Evolutionary conservation across 2,113 vertebrate genomes (phyloP), one percentile per base, ranked within the genome.

Genomic region (Cyanoramphus novaezelandiae): DNA sequence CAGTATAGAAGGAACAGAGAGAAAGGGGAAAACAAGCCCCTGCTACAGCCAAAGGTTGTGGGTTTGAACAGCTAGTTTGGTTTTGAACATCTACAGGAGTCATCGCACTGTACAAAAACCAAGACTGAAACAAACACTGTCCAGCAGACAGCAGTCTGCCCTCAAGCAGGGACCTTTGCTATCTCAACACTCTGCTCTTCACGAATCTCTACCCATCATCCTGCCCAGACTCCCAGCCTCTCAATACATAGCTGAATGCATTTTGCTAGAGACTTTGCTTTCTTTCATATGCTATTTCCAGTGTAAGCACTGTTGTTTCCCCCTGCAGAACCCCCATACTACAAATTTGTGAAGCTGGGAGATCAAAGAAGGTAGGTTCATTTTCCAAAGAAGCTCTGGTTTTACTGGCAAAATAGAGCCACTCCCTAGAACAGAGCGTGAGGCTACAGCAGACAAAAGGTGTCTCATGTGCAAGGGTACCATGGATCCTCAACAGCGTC

Each of bases 381-480:
- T 68, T 71, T 91, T 41, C 28, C 47, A 46, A 37, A 60, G 20
- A 57, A 90, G 41, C 23, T 64, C n/a, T 7, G 13, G 2, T 43
- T 78, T 62, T 78, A 33, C 49, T 52, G 8, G 19, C 65, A 33
- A 70, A 65, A 46, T 7, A 17, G 6, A 39, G 35, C 44, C 29
- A 7, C 28, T 70, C 13, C 17, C 11, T 39, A 5, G 18, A 35
- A 27, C 11, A 13, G 1, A 11, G 3, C 7, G 10, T 13, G 7
- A 85, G 1, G 24, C 28, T 35, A 67, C 18, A 9, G 17, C 3
- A 85, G n/a, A 14, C 50, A 35, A 75, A 63, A 35, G 8, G 16
- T 8, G 4, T 35, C 28, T 60, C 21, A 14, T 1, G 4, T 35
- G 20, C 1, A 3, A 33, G 13, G 11, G 17, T 10, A 8, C 53